phyloP scores from a whole-genome alignment of 1,140 invertebrate species.

The Ceratosolen solmsi region DNA sequence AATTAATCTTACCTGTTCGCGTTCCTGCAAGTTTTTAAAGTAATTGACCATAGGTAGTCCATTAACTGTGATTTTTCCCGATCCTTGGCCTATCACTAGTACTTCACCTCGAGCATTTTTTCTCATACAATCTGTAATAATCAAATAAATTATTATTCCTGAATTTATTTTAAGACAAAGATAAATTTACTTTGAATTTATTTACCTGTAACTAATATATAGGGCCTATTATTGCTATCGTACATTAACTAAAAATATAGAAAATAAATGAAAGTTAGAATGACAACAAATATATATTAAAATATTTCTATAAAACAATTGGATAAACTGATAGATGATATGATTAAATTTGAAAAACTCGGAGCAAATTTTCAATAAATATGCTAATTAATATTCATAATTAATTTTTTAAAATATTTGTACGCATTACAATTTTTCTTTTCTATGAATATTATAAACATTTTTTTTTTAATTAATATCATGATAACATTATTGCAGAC shows the following conservation, averaged over 20 bases:
- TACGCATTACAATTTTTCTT: too few species aligned
- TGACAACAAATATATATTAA: too few species aligned
- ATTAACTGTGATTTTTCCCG: slow-evolving; percentile 89
- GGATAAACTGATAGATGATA: too few species aligned
- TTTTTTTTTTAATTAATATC: too few species aligned
- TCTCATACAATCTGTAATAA: slow-evolving; percentile 78
- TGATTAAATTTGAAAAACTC: too few species aligned
- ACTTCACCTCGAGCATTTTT: slow-evolving; percentile 82
- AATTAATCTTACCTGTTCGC: slow-evolving; percentile 81
- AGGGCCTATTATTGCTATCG: slow-evolving; percentile 35
- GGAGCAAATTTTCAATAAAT: too few species aligned
- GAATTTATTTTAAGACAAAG: background rate
- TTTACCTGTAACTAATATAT: slow-evolving; percentile 51
- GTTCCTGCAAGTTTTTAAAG: slow-evolving; percentile 81
- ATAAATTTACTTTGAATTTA: slow-evolving; percentile 1
- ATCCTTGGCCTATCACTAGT: slow-evolving; percentile 82
- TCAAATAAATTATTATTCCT: background rate
- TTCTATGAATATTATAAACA: too few species aligned
- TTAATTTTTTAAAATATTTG: background rate
- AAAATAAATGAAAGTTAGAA: slow-evolving; percentile 26
- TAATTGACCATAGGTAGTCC: slow-evolving; percentile 77
- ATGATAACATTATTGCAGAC: too few species aligned
- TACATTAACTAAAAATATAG: slow-evolving; percentile 41
- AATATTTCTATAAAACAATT: too few species aligned
- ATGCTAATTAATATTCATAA: too few species aligned